Evolutionary conservation across 2,797 vertebrate genomes (phyloP).

Genomic region (Geotrypetes seraphini): DNA sequence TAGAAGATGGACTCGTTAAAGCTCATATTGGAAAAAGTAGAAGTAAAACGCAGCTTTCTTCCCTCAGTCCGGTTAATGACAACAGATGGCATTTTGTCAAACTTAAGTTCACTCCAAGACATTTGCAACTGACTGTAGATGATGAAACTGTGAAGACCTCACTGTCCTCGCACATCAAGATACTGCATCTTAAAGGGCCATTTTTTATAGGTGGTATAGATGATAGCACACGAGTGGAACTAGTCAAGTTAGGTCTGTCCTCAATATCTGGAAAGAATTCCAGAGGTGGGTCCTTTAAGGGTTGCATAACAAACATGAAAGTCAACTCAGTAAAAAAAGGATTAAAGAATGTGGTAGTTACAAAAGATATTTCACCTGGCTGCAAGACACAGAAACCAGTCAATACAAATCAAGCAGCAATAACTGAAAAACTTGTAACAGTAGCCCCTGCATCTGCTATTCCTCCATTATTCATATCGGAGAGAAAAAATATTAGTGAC

Average conservation of each 20-base stretch:
- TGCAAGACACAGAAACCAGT: conserved; percentile 59
- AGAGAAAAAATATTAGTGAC: conserved; percentile 42
- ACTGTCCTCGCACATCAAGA: conserved; percentile 43
- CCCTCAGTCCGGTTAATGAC: conserved; percentile 57
- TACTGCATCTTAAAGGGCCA: conserved; percentile 54
- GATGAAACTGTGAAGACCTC: conserved; percentile 56
- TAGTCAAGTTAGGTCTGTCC: conserved; percentile 54
- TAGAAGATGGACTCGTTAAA: conserved; percentile 67
- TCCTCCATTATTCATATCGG: conserved; percentile 29
- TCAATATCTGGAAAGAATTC: conserved; percentile 66
- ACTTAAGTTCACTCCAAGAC: conserved; percentile 56
- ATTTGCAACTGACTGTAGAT: conserved; percentile 66
- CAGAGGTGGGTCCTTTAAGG: conserved; percentile 77
- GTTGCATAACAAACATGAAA: conserved; percentile 73
- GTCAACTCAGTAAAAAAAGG: conserved; percentile 58
- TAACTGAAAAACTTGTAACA: conserved; percentile 19
- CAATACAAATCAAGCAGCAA: conserved; percentile 13
- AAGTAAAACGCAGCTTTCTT: conserved; percentile 59
- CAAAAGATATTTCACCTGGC: conserved; percentile 81
- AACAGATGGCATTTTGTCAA: conserved; percentile 68
- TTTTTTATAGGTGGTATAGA: conserved; percentile 76
- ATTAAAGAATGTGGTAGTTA: conserved; percentile 64
- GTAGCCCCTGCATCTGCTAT: conserved; percentile 30
- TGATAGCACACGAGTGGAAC: conserved; percentile 54
- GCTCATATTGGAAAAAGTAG: conserved; percentile 55